Percentiles rank a stretch among this genome's conserved stretches.
Conservation (phyloP, 2,113 vertebrate genomes). For the Vulpes vulpes region DNA sequence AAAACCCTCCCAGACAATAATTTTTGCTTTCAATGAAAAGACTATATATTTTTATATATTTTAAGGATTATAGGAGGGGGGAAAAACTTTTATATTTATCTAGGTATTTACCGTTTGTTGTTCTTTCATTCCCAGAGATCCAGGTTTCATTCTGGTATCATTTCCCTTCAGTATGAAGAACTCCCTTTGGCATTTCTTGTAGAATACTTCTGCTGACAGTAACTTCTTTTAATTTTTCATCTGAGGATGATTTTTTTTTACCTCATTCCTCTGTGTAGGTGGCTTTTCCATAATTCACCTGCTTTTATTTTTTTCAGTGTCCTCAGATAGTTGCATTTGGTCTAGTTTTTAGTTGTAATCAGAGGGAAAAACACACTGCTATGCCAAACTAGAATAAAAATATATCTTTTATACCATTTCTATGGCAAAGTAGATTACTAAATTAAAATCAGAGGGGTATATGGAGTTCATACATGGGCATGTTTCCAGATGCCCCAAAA, state of each 20-base stretch:
- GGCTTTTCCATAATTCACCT: not conserved
- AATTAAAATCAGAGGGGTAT: not conserved
- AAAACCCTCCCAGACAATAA: not conserved
- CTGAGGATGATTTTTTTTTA: not conserved
- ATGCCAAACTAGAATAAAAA: not conserved
- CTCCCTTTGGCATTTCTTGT: not conserved
- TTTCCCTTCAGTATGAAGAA: not conserved
- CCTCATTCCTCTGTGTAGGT: not conserved
- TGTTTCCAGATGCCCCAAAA: not conserved
- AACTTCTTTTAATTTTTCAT: not conserved
- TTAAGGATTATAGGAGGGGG: not conserved
- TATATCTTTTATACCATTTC: not conserved
- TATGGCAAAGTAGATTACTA: not conserved
- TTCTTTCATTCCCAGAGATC: slow-evolving; percentile 12
- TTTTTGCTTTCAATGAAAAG: not conserved
- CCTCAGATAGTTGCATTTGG: not conserved
- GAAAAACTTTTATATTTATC: not conserved
- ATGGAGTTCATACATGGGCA: not conserved
- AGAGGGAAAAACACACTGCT: not conserved
- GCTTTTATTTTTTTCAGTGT: not conserved
- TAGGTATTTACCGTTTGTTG: slow-evolving; percentile 11
- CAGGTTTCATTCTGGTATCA: not conserved
- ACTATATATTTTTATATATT: not conserved
- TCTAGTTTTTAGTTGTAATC: slow-evolving; percentile 4
- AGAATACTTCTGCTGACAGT: not conserved